Conservation (phyloP, 2,888 invertebrate species). For the Amphiduros pacificus region DNA sequence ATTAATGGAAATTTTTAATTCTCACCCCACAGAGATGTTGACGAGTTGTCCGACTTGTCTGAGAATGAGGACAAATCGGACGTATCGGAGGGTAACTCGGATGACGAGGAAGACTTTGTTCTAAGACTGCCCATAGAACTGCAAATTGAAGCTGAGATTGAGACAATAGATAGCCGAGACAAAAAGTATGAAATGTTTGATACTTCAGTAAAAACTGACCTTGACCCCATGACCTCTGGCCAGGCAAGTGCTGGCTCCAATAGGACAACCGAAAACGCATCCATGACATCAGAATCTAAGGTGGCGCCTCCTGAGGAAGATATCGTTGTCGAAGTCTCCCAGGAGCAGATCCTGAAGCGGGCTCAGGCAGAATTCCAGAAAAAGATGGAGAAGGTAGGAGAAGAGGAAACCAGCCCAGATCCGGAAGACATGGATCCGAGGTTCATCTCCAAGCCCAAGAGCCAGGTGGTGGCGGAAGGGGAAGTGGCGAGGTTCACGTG, state of each 20-base stretch:
- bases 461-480: slow-evolving; percentile 42
- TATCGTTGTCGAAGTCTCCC: not conserved
- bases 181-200: no score
- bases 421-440: slow-evolving; percentile 16
- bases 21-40: slow-evolving; percentile 40
- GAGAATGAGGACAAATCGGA: slow-evolving; percentile 33
- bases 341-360: not conserved
- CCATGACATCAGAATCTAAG: no score
- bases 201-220: not conserved
- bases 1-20: not conserved
- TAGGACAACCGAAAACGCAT: no score
- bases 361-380: no score
- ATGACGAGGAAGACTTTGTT: not conserved
- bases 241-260: no score
- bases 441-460: slow-evolving; percentile 46
- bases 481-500: slow-evolving; percentile 48
- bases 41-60: slow-evolving; percentile 50
- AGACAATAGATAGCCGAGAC: no score
- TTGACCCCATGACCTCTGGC: not conserved
- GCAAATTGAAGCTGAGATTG: not conserved
- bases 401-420: not conserved
- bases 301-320: not conserved
- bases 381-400: no score
- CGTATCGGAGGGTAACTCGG: slow-evolving; percentile 15
- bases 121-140: not conserved